Evolutionary conservation across 2,888 invertebrate genomes (phyloP).

Genomic region (Diplazon laetatorius): DNA sequence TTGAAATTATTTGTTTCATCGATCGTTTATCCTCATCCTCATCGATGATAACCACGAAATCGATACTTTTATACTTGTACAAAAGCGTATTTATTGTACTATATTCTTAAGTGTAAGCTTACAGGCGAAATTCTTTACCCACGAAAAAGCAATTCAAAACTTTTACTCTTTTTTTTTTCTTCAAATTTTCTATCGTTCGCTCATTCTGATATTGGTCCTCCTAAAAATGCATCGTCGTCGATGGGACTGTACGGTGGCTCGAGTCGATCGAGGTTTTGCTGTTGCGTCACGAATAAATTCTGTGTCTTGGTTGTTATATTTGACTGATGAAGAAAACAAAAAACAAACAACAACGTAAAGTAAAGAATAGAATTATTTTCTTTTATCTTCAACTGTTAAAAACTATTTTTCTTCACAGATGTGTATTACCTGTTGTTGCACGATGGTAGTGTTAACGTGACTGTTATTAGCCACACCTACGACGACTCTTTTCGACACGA

Average conservation of each 20-base stretch:
- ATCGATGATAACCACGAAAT: neutral
- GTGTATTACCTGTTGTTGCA: conserved; percentile 76
- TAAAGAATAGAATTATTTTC: too few species aligned
- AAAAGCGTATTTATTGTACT: conserved; percentile 63
- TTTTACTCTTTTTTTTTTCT: conserved; percentile 6
- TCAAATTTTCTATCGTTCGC: conserved; percentile 18
- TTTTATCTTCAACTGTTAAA: too few species aligned
- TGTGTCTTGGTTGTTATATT: conserved; percentile 74
- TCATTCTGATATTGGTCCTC: conserved; percentile 49
- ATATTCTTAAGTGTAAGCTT: conserved; percentile 58
- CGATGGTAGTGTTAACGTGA: conserved; percentile 75
- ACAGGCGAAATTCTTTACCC: conserved; percentile 52
- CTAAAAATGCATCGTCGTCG: conserved; percentile 77
- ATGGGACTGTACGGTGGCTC: conserved; percentile 77
- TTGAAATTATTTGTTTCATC: neutral
- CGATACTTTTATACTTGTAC: conserved; percentile 40
- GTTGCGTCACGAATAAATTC: conserved; percentile 76
- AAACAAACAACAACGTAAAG: too few species aligned
- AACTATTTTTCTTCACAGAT: neutral
- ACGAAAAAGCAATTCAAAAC: conserved; percentile 45
- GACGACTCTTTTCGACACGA: conserved; percentile 83
- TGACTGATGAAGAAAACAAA: conserved; percentile 65
- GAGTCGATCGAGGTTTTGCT: conserved; percentile 60
- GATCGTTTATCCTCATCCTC: neutral
- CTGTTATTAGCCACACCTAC: conserved; percentile 82